Evolutionary conservation across 2,797 vertebrate genomes (phyloP).

Genomic region (Hydrocynus forskahlii): DNA sequence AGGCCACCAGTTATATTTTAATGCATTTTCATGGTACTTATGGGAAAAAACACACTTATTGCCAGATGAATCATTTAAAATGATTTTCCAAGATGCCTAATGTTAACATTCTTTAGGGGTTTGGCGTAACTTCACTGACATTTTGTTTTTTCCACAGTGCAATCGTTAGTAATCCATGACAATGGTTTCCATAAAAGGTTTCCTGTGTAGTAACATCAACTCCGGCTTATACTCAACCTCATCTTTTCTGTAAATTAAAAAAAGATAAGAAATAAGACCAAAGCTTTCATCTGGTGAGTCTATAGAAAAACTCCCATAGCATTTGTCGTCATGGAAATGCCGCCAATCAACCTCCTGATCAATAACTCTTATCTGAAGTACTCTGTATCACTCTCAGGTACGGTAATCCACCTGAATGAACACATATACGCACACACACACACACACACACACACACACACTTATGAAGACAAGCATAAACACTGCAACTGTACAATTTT

Average conservation of each 20-base stretch:
- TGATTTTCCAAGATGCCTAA: too few relatives aligned
- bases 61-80: background rate
- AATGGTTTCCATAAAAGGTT: background rate
- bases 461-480: slow-evolving; percentile 28
- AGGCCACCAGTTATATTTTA: too few relatives aligned
- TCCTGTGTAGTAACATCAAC: background rate
- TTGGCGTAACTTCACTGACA: too few relatives aligned
- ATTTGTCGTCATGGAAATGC: background rate
- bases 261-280: too few relatives aligned
- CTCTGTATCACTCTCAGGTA: slow-evolving; percentile 28
- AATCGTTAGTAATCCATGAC: background rate
- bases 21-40: too few relatives aligned
- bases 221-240: background rate
- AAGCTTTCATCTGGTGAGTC: background rate
- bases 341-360: slow-evolving; percentile 37
- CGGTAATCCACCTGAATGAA: slow-evolving; percentile 31
- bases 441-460: slow-evolving; percentile 21
- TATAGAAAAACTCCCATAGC: background rate
- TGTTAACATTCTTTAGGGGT: too few relatives aligned
- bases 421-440: slow-evolving; percentile 6
- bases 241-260: too few relatives aligned
- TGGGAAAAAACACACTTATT: too few relatives aligned
- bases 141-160: background rate
- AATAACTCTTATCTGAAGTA: slow-evolving; percentile 36
- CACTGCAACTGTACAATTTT: slow-evolving; percentile 33